Base-by-base conservation (phyloP, 2,113 vertebrate species). In the Apteryx mantelli region DNA sequence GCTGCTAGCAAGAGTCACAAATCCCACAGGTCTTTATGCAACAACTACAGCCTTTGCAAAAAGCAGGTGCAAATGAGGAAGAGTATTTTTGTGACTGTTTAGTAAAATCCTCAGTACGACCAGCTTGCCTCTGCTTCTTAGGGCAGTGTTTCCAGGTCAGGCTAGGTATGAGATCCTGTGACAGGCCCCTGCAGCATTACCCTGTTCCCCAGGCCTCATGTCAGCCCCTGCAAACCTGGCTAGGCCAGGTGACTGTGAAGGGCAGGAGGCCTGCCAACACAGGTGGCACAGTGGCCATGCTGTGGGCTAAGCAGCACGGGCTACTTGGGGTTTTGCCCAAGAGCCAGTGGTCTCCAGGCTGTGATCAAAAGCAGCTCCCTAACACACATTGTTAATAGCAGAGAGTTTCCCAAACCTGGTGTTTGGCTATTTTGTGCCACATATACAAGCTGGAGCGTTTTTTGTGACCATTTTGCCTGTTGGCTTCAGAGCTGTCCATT, bases 21-120 rank as follows among this genome's bases (percentile, higher is more conserved):
- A 78, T 8, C 24, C 21, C 65, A 63, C n/a, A 42, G 5, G 48
- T 42, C n/a, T 26, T 61, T 38, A 36, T 0, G 0, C 0, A 1
- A 10, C 52, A 61, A 10, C 13, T 30, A 34, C 13, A 19, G n/a
- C 20, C 44, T n/a, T 61, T 2, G 4, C 36, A n/a, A 75, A 69
- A 60, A 44, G 16, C 2, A 2, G 20, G 14, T 38, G 32, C 26
- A 70, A 66, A 58, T 18, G n/a, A 2, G 0, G 63, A 80, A 42
- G 16, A 13, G 7, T 60, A 70, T 60, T 76, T 82, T 76, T 81
- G 63, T 17, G 75, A 52, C 48, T 75, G 34, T 55, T 89, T 21
- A 64, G 44, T 40, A 60, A 82, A 11, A 48, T 73, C 5, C n/a
- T 40, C 8, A 14, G 52, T 46, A 77, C 0, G 2, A 85, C 7